These are phyloP conservation scores for Suncus etruscus DNA, from an alignment of 2,113 vertebrate species.

Conservation along the genomic window DNA sequence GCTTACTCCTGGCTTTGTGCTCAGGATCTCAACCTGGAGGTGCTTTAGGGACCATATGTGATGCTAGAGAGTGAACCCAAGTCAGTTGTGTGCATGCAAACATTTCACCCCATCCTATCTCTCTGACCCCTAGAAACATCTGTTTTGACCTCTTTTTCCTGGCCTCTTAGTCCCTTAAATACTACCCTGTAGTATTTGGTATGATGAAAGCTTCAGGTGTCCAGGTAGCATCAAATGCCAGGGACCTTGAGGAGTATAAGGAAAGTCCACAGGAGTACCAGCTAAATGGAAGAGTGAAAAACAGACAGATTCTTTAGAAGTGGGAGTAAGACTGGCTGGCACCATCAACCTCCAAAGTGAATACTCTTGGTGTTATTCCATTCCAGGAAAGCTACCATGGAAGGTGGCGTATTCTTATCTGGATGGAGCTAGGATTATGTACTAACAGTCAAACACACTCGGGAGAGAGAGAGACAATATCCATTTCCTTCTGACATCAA, in stretches of 20 bases:
- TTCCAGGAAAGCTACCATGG: conserved; percentile 57
- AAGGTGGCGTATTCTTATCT: conserved; percentile 63
- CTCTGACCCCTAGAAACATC: too few species aligned
- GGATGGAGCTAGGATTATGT: conserved; percentile 52
- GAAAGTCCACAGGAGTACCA: background rate
- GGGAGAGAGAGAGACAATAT: conserved; percentile 60
- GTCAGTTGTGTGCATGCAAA: too few species aligned
- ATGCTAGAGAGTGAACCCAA: too few species aligned
- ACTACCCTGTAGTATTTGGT: background rate
- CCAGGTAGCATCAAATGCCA: conserved; percentile 39
- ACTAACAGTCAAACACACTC: conserved; percentile 35
- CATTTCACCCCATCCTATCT: too few species aligned
- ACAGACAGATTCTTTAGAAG: conserved; percentile 22
- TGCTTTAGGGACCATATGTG: too few species aligned
- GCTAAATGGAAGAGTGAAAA: conserved; percentile 24
- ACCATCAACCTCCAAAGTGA: conserved; percentile 26
- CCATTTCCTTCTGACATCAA: conserved; percentile 68
- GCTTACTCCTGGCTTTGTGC: too few species aligned
- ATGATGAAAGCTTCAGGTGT: background rate
- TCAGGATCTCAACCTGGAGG: too few species aligned
- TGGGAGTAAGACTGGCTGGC: conserved; percentile 57
- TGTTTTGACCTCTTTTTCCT: too few species aligned
- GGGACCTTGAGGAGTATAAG: conserved; percentile 39
- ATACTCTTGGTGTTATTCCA: background rate
- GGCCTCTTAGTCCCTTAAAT: background rate